Percentiles rank a stretch among this genome's conserved stretches.
phyloP scores from a whole-genome alignment of 2,888 invertebrate genomes.

The Odiellus spinosus region DNA sequence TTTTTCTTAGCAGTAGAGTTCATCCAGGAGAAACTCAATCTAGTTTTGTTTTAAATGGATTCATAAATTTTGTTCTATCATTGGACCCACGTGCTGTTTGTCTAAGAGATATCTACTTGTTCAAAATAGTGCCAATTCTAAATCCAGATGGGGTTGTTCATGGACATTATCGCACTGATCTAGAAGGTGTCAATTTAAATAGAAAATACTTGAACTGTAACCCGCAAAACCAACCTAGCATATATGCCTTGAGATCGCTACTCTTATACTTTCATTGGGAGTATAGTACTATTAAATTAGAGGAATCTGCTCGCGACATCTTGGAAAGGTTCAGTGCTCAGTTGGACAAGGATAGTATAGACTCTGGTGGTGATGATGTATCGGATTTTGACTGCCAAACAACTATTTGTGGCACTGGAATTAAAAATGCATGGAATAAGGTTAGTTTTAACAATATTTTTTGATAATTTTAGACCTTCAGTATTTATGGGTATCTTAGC shows the following conservation, averaged over 20 bases:
- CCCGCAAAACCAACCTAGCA: slow-evolving; percentile 55
- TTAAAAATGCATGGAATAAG: too few species aligned
- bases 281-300: not conserved
- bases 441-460: too few species aligned
- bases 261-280: slow-evolving; percentile 31
- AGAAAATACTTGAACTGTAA: slow-evolving; percentile 68
- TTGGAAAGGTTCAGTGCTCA: too few species aligned
- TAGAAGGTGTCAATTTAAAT: slow-evolving; percentile 71
- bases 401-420: too few species aligned
- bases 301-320: too few species aligned
- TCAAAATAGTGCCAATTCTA: slow-evolving; percentile 75
- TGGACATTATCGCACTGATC: slow-evolving; percentile 74
- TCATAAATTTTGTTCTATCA: slow-evolving; percentile 57
- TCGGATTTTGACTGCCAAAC: too few species aligned
- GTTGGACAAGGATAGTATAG: too few species aligned
- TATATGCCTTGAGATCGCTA: slow-evolving; percentile 64
- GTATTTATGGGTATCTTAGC: too few species aligned
- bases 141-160: slow-evolving; percentile 79
- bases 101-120: slow-evolving; percentile 54
- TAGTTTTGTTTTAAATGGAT: slow-evolving; percentile 75
- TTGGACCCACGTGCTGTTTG: slow-evolving; percentile 56
- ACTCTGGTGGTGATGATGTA: too few species aligned
- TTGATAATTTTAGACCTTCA: too few species aligned
- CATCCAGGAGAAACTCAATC: slow-evolving; percentile 87
- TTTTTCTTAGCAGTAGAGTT: slow-evolving; percentile 71